Conservation (phyloP, 1,140 invertebrate species). For the Lasioglossum baleicum region DNA sequence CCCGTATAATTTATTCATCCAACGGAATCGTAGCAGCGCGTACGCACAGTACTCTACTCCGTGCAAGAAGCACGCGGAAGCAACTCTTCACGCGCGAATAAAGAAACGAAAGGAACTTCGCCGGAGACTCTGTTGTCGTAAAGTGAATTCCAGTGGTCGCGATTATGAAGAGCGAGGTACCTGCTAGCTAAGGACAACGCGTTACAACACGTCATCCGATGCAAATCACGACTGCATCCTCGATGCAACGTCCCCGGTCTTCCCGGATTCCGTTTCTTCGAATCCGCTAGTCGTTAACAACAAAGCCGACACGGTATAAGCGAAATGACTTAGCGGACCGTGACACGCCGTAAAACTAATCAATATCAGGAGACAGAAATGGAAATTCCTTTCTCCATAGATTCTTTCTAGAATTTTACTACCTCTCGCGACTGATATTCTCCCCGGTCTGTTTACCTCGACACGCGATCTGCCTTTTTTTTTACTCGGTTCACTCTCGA, state of each 20-base stretch:
- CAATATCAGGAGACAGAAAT: slow-evolving; percentile 3
- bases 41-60: neutral
- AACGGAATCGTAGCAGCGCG: neutral
- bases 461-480: neutral
- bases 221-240: slow-evolving; percentile 12
- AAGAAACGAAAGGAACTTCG: slow-evolving; percentile 3
- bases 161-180: slow-evolving; percentile 16
- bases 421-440: neutral
- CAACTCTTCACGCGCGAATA: slow-evolving; percentile 22
- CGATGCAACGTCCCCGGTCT: neutral
- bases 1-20: neutral
- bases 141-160: slow-evolving; percentile 29
- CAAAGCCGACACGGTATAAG: neutral
- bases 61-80: slow-evolving; percentile 25
- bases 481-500: neutral
- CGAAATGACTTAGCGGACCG: neutral
- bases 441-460: neutral
- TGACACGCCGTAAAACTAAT: slow-evolving; percentile 5
- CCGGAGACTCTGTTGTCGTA: neutral
- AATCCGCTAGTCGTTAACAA: neutral
- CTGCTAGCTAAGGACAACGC: slow-evolving; percentile 12
- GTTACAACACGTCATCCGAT: slow-evolving; percentile 25
- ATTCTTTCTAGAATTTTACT: neutral
- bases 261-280: neutral
- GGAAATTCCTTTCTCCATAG: slow-evolving; percentile 21